These are phyloP conservation scores for Myotis pilosus DNA, from an alignment of 2,797 vertebrate species.

Conservation along the genomic window DNA sequence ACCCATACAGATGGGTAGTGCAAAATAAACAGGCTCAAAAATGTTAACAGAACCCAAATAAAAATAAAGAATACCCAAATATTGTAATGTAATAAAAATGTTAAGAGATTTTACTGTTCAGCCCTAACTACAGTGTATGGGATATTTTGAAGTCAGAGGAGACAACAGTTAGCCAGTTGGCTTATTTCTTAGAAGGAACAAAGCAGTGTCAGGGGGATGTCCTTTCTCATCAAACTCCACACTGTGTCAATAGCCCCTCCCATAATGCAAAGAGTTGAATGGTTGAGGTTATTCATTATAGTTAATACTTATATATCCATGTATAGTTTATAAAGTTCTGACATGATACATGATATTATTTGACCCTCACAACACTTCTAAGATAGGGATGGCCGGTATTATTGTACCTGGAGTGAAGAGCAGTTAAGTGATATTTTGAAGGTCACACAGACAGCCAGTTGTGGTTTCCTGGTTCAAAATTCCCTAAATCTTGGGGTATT, in stretches of 20 bases:
- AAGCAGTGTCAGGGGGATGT: background rate
- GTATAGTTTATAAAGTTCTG: background rate
- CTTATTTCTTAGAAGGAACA: slow-evolving; percentile 11
- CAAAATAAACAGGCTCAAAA: background rate
- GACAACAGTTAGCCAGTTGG: background rate
- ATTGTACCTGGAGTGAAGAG: background rate
- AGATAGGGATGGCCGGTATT: background rate
- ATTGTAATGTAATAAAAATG: background rate
- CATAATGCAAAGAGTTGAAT: background rate
- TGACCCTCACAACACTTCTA: background rate
- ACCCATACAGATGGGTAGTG: background rate
- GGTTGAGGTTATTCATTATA: slow-evolving; percentile 7
- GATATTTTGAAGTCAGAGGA: slow-evolving; percentile 16
- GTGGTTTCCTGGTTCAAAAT: background rate
- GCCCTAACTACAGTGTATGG: background rate
- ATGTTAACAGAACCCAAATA: background rate
- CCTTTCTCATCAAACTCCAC: background rate
- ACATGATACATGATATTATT: background rate
- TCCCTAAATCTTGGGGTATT: background rate
- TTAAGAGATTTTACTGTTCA: background rate
- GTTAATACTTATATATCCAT: background rate
- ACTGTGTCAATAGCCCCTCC: background rate
- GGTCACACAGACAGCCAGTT: background rate
- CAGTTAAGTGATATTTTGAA: slow-evolving; percentile 1
- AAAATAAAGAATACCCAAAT: no score